A percentile compares a stretch with the other conserved stretches of the same genome.
phyloP scores from a whole-genome alignment of 2,113 vertebrate species.

The Lipophrys pholis region DNA sequence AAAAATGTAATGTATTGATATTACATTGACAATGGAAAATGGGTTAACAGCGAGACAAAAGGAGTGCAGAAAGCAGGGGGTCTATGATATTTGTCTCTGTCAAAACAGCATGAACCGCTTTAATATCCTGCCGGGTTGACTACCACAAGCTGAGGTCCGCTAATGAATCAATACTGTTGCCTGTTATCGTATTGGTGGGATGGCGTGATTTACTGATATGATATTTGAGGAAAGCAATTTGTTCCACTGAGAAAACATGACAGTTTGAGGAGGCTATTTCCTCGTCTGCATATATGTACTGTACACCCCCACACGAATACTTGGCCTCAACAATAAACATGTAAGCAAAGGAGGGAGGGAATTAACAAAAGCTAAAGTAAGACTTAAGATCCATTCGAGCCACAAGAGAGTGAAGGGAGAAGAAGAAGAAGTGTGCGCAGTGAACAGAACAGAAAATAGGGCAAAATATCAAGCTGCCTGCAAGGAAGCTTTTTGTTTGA shows the following conservation, averaged over 20 bases:
- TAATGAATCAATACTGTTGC: constrained; percentile 35
- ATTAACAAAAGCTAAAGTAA: constrained; percentile 13
- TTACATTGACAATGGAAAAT: neutral
- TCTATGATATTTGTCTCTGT: constrained; percentile 25
- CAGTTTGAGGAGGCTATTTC: constrained; percentile 36
- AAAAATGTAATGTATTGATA: neutral
- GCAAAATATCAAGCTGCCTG: constrained; percentile 24
- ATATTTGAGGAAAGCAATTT: constrained; percentile 41
- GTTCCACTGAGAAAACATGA: constrained; percentile 36
- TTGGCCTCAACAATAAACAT: constrained; percentile 30
- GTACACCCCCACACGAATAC: constrained; percentile 20
- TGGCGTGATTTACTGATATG: constrained; percentile 49
- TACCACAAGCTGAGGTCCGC: constrained; percentile 6
- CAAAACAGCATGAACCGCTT: constrained; percentile 48
- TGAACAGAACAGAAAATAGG: constrained; percentile 10
- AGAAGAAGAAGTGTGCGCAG: constrained; percentile 1
- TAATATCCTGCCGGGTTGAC: constrained; percentile 58
- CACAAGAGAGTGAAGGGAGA: neutral
- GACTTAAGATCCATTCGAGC: neutral
- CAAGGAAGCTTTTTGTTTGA: constrained; percentile 10
- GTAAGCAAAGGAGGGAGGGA: constrained; percentile 5
- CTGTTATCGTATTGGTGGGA: constrained; percentile 22
- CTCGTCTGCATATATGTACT: constrained; percentile 9
- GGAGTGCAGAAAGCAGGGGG: constrained; percentile 7
- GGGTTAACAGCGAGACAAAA: constrained; percentile 26